Base-by-base conservation (phyloP, 2,888 invertebrate species). In the Parnassius orleans region DNA sequence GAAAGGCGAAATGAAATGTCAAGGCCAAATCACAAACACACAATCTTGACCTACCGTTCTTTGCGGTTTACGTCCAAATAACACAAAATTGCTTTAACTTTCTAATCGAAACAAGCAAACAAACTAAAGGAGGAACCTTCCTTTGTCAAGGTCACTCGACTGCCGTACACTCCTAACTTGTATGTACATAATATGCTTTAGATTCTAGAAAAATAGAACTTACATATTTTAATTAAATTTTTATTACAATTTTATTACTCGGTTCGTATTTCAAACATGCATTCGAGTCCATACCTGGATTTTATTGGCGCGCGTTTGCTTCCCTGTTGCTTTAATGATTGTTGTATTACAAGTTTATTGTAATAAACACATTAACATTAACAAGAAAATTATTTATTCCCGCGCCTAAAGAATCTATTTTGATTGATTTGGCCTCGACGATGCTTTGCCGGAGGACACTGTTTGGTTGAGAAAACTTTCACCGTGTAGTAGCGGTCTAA, bases 1-100 rank as follows among this genome's bases (percentile, higher is more conserved):
- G 65, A 59, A 65, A 62, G 59, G 61, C 15, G 19, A 43, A 24
- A 11, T n/a, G 44, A 62, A 65, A 65, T 62, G 65, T 65, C 65
- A 65, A 61, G 61, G 61, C 44, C 44, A 43, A 42, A 43, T 33
- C 42, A 57, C 41, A 47, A 60, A 48, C 57, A 33, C 41, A 15
- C 14, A 62, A 59, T 57, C 50, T 53, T 60, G 60, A 60, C 60
- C 60, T 64, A 57, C 53, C 43, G 53, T 24, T 58, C 44, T 12
- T 53, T 51, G 41, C 51, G n/a, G 24, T 52, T 63, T 59, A 55
- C 48, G 56, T 14, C 42, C 51, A 48, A 53, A 57, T 61, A 19
- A 57, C 10, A 47, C 41, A 54, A 54, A 3, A 15, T 15, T 54
- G 47, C 10, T 19, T 7, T 42, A 54, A 54, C 50, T 60, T 60